Conservation (phyloP, 2,113 vertebrate species). For the Prunella himalayana region DNA sequence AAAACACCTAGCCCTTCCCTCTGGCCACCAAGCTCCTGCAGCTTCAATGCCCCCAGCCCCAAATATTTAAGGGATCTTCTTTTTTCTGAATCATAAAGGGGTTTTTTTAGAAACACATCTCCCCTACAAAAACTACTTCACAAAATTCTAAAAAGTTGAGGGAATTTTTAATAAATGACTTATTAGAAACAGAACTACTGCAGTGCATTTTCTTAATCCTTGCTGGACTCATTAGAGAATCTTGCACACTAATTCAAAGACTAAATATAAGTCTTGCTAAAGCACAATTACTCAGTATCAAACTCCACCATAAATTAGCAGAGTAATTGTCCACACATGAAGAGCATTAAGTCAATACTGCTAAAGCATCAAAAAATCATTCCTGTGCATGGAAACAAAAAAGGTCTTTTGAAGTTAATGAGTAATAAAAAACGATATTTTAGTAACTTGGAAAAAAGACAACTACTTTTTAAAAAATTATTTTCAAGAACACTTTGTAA, state of each 20-base stretch:
- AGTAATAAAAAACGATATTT: neutral
- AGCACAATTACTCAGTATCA: neutral
- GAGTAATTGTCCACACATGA: neutral
- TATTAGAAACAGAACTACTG: neutral
- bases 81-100: neutral
- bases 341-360: neutral
- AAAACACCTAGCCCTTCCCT: neutral
- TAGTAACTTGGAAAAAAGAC: neutral
- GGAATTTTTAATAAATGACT: neutral
- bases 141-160: neutral
- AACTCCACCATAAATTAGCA: neutral
- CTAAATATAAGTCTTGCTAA: neutral
- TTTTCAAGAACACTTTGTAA: neutral
- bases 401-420: neutral
- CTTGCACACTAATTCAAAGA: neutral
- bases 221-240: neutral
- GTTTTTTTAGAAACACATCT: neutral
- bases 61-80: neutral
- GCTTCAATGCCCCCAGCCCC: fast-evolving
- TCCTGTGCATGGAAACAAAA: neutral
- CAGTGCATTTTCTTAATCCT: neutral
- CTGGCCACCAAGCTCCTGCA: neutral
- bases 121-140: neutral
- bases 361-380: neutral
- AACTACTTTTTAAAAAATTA: neutral